These are phyloP conservation scores for Ciconia stormi DNA, from an alignment of 2,113 vertebrate species.

Conservation along the genomic window DNA sequence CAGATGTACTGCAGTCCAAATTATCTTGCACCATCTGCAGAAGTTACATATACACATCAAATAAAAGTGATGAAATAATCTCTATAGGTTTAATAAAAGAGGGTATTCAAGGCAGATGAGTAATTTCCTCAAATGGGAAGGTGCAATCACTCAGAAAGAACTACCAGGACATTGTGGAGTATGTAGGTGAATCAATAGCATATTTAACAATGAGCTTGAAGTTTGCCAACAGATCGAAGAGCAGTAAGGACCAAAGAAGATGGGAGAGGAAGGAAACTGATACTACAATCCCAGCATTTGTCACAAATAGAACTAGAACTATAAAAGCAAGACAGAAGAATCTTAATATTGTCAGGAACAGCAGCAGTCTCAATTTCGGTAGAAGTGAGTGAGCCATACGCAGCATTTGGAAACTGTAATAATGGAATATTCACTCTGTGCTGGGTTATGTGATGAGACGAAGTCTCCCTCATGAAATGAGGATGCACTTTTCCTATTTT, in stretches of 20 bases:
- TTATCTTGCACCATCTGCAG: not conserved
- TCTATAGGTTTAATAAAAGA: not conserved
- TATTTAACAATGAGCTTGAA: not conserved
- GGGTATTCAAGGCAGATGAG: not conserved
- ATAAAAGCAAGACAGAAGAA: not conserved
- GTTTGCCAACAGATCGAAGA: not conserved
- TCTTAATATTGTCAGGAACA: not conserved
- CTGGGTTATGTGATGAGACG: not conserved
- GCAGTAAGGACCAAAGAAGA: not conserved
- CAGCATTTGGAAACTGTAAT: not conserved
- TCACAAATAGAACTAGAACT: not conserved
- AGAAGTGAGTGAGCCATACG: rapidly evolving
- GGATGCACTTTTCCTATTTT: not conserved
- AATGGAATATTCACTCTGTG: not conserved
- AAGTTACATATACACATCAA: not conserved
- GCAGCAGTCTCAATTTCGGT: not conserved
- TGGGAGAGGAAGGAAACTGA: not conserved
- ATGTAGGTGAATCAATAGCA: not conserved
- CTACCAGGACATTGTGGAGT: not conserved
- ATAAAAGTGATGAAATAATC: not conserved
- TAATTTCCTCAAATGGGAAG: not conserved
- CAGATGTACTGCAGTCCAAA: not conserved
- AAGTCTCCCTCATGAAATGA: not conserved
- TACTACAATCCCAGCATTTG: not conserved
- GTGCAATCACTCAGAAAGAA: not conserved